phyloP scores from a whole-genome alignment of 2,888 invertebrate genomes.

The Orchesella flavescens region DNA sequence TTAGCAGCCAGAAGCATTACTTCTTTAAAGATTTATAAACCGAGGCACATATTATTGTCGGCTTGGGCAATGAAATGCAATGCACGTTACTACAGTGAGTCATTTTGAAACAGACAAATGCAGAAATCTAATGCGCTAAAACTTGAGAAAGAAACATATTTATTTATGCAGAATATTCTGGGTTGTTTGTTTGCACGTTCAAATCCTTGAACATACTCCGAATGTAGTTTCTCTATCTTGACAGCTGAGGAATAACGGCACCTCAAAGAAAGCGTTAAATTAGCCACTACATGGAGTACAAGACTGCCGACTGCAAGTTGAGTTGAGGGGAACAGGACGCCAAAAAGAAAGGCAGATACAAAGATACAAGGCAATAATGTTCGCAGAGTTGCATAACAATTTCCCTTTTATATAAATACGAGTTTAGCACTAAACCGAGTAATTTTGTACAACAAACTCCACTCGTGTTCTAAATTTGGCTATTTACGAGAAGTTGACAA shows the following conservation, averaged over 20 bases:
- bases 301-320: background rate
- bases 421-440: conserved; percentile 27
- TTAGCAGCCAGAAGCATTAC: background rate
- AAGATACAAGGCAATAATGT: conserved; percentile 46
- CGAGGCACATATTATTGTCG: background rate
- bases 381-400: conserved; percentile 54
- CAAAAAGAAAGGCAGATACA: conserved; percentile 1
- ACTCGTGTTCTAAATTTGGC: conserved; percentile 50
- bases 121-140: no score
- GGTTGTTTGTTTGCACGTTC: conserved; percentile 11
- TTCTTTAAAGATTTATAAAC: conserved; percentile 19
- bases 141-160: no score
- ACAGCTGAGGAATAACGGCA: conserved; percentile 27
- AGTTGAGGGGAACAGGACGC: conserved; percentile 11
- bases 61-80: background rate
- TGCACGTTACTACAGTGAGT: no score
- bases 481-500: conserved; percentile 56
- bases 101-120: no score
- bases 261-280: conserved; percentile 50
- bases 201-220: conserved; percentile 25
- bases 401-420: conserved; percentile 40
- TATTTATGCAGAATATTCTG: background rate
- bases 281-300: conserved; percentile 22
- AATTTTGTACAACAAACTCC: conserved; percentile 32
- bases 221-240: conserved; percentile 19